Base-by-base conservation (phyloP, 2,797 vertebrate genomes). In the Hyperoplus lanceolatus region DNA sequence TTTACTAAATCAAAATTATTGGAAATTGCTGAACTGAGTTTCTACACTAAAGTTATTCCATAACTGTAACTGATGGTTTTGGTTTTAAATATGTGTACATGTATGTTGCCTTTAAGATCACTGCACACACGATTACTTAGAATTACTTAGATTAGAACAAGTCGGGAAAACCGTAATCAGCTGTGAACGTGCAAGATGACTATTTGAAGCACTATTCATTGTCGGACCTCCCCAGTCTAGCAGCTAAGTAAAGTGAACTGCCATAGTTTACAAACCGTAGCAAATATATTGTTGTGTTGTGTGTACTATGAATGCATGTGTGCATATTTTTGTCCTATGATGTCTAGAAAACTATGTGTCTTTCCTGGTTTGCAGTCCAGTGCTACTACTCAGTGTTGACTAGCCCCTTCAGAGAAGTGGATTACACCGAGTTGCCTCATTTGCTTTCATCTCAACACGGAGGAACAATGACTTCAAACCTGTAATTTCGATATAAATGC, bases 351-450 rank as follows among this genome's bases (percentile, higher is more conserved):
- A 41, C 4, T 53, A 4, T 61, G 41, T 75, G 49, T 55, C 59
- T 55, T 57, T 75, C 48, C 59, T 70, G 62, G 70, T 76, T 61
- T 55, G 69, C 48, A 58, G 38, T 59, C 64, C n/a, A 51, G 76
- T 76, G 60, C 58, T 18, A 59, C 70, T 62, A 86, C 81, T 84
- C 77, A n/a, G 14, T 58, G 80, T 61, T 53, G 77, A 75, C 73
- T 38, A 48, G 49, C 63, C 54, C 70, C 79, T 61, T 64, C 57
- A 42, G 18, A 75, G 51, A 73, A 70, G 75, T 59, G 67, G 70
- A 88, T 91, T 89, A 72, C 75, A 79, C 63, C 8, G 46, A 70
- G 80, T 87, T 83, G 79, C 86, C 86, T 89, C 83, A 87, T 80
- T 84, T 82, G 69, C 80, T 81, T 86, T 83, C 64, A 83, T 82